These are phyloP conservation scores for Hemicentrotus pulcherrimus DNA, from an alignment of 35 echinoderm and acorn worm species.

Conservation along the genomic window DNA sequence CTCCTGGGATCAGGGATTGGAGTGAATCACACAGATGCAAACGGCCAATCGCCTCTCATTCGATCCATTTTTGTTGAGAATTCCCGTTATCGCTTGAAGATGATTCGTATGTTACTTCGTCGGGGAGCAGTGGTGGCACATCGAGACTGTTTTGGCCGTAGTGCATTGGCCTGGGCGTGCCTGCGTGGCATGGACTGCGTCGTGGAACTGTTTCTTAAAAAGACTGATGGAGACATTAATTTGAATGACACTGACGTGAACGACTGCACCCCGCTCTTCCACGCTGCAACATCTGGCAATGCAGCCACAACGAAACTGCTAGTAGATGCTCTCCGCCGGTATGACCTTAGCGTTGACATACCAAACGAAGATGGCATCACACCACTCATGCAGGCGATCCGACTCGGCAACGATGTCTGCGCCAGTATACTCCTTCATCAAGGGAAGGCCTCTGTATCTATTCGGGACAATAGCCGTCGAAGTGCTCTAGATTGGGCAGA, in stretches of 20 bases:
- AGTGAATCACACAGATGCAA: constrained; percentile 63
- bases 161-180: constrained; percentile 78
- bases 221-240: constrained; percentile 70
- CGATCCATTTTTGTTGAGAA: constrained; percentile 84
- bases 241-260: constrained; percentile 76
- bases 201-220: constrained; percentile 46
- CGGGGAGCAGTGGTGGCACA: constrained; percentile 56
- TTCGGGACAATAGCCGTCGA: constrained; percentile 59
- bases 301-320: constrained; percentile 71
- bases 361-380: constrained; percentile 76
- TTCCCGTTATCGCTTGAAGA: constrained; percentile 56
- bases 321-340: constrained; percentile 62
- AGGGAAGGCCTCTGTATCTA: constrained; percentile 72
- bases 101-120: constrained; percentile 62
- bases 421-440: constrained; percentile 84
- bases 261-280: constrained; percentile 76
- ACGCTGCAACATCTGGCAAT: constrained; percentile 78
- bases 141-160: constrained; percentile 62
- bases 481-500: constrained; percentile 79
- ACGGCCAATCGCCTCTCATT: constrained; percentile 73
- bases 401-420: constrained; percentile 70
- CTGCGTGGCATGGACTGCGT: constrained; percentile 62
- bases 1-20: constrained; percentile 68
- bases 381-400: constrained; percentile 84
- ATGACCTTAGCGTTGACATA: constrained; percentile 71